These are phyloP conservation scores for Rhagophthalmus giganteus DNA, from an alignment of 2,888 invertebrate species.

Conservation along the genomic window DNA sequence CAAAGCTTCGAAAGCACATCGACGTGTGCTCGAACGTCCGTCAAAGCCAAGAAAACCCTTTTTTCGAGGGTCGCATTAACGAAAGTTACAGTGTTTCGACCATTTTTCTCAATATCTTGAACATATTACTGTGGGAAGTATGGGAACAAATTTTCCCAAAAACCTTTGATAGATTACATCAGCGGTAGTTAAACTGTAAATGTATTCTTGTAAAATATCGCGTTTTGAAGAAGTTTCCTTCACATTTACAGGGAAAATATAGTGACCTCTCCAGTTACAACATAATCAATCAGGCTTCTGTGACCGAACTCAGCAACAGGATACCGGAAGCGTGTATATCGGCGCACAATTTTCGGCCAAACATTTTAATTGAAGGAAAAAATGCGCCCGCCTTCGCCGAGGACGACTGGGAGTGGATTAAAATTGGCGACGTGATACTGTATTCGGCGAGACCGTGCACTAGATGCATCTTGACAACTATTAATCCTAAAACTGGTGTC, in stretches of 20 bases:
- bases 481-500: slow-evolving; percentile 57
- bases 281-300: slow-evolving; percentile 58
- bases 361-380: slow-evolving; percentile 58
- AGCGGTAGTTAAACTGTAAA: too few species aligned
- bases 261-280: slow-evolving; percentile 59
- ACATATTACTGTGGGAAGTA: too few species aligned
- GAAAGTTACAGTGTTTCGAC: too few species aligned
- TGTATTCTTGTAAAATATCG: too few species aligned
- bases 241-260: background rate
- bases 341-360: slow-evolving; percentile 60
- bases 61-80: too few species aligned
- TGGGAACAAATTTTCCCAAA: too few species aligned
- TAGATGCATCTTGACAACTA: slow-evolving; percentile 55
- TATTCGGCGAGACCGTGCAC: slow-evolving; percentile 62
- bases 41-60: too few species aligned
- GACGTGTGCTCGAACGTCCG: too few species aligned
- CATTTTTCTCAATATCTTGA: too few species aligned
- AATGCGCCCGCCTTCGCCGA: slow-evolving; percentile 55
- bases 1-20: too few species aligned
- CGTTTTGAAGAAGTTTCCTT: too few species aligned
- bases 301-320: slow-evolving; percentile 58
- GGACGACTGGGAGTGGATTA: slow-evolving; percentile 63
- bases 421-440: slow-evolving; percentile 58
- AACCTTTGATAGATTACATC: too few species aligned
- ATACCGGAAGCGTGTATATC: slow-evolving; percentile 52